These are phyloP conservation scores for Chitala chitala DNA, from an alignment of 2,113 vertebrate genomes.

Conservation along the genomic window DNA sequence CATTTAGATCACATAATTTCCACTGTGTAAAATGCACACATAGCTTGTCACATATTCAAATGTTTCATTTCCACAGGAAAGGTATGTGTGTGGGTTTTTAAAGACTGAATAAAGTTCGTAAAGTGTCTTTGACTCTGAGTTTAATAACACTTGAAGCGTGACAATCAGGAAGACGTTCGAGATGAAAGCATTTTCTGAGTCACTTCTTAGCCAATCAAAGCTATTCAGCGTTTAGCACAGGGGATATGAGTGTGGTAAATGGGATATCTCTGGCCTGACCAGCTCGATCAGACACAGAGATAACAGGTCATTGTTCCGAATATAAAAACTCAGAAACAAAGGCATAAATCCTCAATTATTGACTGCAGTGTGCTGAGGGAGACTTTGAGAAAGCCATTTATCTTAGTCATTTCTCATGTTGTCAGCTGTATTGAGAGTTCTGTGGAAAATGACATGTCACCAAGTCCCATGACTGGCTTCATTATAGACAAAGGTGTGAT, in stretches of 20 bases:
- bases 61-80: neutral
- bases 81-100: neutral
- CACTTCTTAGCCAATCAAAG: conserved; percentile 1
- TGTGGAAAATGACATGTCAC: neutral
- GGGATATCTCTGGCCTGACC: neutral
- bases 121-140: neutral
- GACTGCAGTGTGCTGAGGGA: neutral
- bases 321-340: neutral
- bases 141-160: neutral
- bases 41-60: neutral
- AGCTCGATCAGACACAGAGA: neutral
- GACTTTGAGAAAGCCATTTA: conserved; percentile 3
- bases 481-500: neutral
- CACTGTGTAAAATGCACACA: neutral
- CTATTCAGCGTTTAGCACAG: neutral
- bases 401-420: neutral
- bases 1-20: too few relatives aligned
- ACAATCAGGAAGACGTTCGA: neutral
- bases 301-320: neutral
- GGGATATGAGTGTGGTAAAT: neutral
- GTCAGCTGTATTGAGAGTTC: neutral
- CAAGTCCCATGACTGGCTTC: neutral
- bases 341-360: neutral
- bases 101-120: neutral
- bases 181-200: neutral